A percentile compares a stretch with the other conserved stretches of the same genome.
Conservation (phyloP, 1,140 invertebrate species). For the Melipona quadrifasciata region DNA sequence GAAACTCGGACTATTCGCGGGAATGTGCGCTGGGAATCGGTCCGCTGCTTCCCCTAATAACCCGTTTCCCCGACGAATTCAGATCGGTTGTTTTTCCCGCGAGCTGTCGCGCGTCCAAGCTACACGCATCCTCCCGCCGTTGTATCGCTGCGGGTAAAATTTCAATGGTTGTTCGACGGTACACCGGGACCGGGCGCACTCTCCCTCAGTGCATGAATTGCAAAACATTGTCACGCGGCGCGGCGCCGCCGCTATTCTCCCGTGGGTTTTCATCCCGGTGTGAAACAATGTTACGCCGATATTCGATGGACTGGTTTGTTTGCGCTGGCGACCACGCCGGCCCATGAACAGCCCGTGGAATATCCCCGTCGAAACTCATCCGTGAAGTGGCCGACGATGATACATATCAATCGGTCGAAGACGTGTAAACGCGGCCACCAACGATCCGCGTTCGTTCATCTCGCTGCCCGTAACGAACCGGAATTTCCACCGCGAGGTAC, state of each 20-base stretch:
- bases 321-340: slow-evolving; percentile 16
- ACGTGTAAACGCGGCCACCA: neutral
- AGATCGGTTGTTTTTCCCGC: slow-evolving; percentile 21
- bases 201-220: slow-evolving; percentile 36
- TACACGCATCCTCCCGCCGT: neutral
- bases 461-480: neutral
- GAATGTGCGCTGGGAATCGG: neutral
- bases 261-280: slow-evolving; percentile 12
- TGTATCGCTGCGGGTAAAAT: slow-evolving; percentile 19
- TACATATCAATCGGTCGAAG: slow-evolving; percentile 1
- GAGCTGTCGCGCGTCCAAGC: neutral
- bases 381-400: slow-evolving; percentile 36
- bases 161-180: slow-evolving; percentile 51
- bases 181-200: neutral
- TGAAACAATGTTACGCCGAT: slow-evolving; percentile 55
- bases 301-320: slow-evolving; percentile 57
- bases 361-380: slow-evolving; percentile 51
- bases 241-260: neutral
- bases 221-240: slow-evolving; percentile 43
- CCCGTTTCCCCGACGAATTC: neutral
- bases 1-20: neutral
- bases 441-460: neutral
- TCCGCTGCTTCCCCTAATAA: slow-evolving; percentile 16
- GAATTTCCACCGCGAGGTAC: neutral
- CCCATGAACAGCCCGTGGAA: neutral